Base-by-base conservation (phyloP, 2,113 vertebrate species). In the Okapia johnstoni region DNA sequence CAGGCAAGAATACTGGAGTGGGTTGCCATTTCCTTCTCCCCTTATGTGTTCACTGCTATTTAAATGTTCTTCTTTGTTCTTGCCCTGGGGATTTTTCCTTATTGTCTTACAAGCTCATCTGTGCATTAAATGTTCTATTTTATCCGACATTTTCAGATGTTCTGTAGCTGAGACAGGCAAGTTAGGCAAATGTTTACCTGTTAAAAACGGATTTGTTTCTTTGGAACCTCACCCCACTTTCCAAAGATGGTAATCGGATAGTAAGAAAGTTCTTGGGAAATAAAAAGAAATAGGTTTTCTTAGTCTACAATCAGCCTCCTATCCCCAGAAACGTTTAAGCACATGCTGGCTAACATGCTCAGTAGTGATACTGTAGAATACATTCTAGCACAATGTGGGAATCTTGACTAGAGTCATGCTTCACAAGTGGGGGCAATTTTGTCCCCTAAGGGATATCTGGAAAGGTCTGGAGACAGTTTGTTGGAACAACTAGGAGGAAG, bases 121-220 rank as follows among this genome's bases (percentile, higher is more conserved):
- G 15, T 85, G 43, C 48, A 76, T 63, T 93, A 96, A 90, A 61
- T 36, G 10, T 84, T 70, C 25, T 80, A 58, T 80, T 91, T 95
- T 60, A 50, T 81, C n/a, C 0, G 50, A 33, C 8, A 93, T 79
- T 96, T 93, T 94, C 57, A 73, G 54, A 54, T 88, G 17, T 96
- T 96, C 90, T 54, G 4, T 86, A 95, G 83, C 57, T 89, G 23
- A 48, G 54, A 92, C 33, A 84, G 36, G 52, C 23, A 16, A 95
- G 28, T 43, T 54, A n/a, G 52, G 15, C 80, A 92, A 92, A 89
- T 36, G 66, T 84, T 97, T 88, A 70, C 48, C n/a, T 88, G 46
- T 70, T 92, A 50, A 95, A 92, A 96, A 13, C 50, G 13, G 48
- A 92, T 90, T 95, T 88, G 43, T 93, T 95, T 93, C 61, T 93